Conservation (phyloP, 2,113 vertebrate species). For the Crotophaga sulcirostris region DNA sequence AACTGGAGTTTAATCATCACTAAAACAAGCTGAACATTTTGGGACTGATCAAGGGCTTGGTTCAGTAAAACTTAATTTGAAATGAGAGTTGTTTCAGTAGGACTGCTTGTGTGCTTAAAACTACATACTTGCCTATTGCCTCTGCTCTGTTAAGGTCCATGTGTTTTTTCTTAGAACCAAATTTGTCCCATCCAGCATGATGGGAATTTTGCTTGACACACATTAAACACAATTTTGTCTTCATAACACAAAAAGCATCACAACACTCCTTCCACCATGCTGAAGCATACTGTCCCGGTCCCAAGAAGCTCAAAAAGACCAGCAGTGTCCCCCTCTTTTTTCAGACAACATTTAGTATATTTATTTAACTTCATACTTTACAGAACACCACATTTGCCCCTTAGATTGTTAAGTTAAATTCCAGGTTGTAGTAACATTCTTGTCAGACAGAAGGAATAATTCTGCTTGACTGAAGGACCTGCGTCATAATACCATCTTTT, state of each 20-base stretch:
- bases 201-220: neutral
- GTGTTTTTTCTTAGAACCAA: neutral
- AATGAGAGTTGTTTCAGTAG: neutral
- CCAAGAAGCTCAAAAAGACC: neutral
- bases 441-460: neutral
- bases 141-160: neutral
- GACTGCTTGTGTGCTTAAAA: neutral
- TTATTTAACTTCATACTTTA: neutral
- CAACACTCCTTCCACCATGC: neutral
- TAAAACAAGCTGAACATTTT: neutral
- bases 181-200: neutral
- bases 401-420: conserved; percentile 26
- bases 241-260: neutral
- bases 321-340: neutral
- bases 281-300: neutral
- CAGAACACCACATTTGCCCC: neutral
- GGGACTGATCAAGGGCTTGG: neutral
- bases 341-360: neutral
- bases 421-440: neutral
- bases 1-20: neutral
- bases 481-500: neutral
- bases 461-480: conserved; percentile 15
- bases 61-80: neutral
- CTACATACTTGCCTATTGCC: fast-evolving
- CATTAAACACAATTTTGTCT: neutral